phyloP scores from a whole-genome alignment of 2,888 invertebrate genomes.

The Tachystola acroxantha region DNA sequence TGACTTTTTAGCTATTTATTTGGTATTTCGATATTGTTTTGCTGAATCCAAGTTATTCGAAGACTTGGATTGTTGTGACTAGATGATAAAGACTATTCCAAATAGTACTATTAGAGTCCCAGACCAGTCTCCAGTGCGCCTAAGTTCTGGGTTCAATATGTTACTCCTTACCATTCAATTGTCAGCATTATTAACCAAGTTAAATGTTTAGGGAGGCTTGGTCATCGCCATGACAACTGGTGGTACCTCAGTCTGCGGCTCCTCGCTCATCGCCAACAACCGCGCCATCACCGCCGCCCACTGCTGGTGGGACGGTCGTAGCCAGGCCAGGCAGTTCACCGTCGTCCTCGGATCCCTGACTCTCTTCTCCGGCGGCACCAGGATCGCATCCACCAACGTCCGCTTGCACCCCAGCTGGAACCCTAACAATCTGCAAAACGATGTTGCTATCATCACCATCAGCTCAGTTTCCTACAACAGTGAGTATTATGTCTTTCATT shows the following conservation, averaged over 20 bases:
- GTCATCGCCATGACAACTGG: conserved; percentile 23
- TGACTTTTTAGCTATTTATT: too few relatives aligned
- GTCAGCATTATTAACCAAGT: too few relatives aligned
- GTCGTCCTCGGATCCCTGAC: conserved; percentile 29
- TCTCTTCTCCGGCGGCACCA: conserved; percentile 28
- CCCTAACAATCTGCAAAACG: conserved; percentile 20
- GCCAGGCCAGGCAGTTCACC: conserved; percentile 25
- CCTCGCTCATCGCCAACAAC: conserved; percentile 26
- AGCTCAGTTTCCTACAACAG: conserved; percentile 18
- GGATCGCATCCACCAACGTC: conserved; percentile 23
- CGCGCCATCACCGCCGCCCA: conserved; percentile 32
- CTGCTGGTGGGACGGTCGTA: conserved; percentile 28
- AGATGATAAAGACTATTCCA: too few relatives aligned
- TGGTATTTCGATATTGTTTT: too few relatives aligned
- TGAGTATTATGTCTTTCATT: conserved; percentile 9
- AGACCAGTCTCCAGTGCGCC: too few relatives aligned
- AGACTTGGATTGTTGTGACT: too few relatives aligned
- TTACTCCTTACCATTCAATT: too few relatives aligned
- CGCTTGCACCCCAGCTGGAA: conserved; percentile 24
- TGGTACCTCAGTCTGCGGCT: conserved; percentile 29
- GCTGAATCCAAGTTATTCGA: too few relatives aligned
- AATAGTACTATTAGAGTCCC: too few relatives aligned
- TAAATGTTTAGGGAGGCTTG: conserved; percentile 31
- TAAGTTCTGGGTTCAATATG: too few relatives aligned
- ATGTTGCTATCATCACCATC: conserved; percentile 27